Base-by-base conservation (phyloP, 2,113 vertebrate species). In the Ictidomys tridecemlineatus region DNA sequence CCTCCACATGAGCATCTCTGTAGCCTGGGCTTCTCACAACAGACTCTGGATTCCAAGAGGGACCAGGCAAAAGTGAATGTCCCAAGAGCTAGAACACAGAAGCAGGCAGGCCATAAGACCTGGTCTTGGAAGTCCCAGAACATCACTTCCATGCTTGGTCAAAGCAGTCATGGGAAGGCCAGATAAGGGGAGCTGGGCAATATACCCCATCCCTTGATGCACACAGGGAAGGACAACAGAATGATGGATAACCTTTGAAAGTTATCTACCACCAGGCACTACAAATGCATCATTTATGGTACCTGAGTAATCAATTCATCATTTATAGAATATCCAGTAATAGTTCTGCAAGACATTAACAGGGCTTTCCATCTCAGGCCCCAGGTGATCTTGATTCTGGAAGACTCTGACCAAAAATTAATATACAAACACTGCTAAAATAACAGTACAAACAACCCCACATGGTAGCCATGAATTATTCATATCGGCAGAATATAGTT, bases 191-290 rank as follows among this genome's bases (percentile, higher is more conserved):
- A 17, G 16, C 10, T 37, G 58, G 34, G 42, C 51, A 39, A 37
- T 2, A 51, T 53, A 42, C 12, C 11, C 61, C n/a, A 53, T 1
- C 39, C 53, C 8, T 39, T 24, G 2, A 26, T 2, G 14, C 0
- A 4, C 10, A 22, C 4, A 22, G 37, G 61, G 61, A 48, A 82
- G 10, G 74, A 26, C 0, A 2, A 13, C 2, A 2, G 88, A 51
- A 26, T 24, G 69, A 80, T 20, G 14, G 37, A 5, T 37, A 48
- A 16, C 24, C 8, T 42, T 48, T 17, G n/a, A 18, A n/a, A 12
- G 77, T 78, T 2, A 56, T 10, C 53, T 53, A 22, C 45, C 24
- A 26, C 14, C 16, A 9, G 58, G 37, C 16, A 72, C n/a, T 20
- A 72, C n/a, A 69, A 89, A 85, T 39, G 30, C 10, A 34, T 65